Evolutionary conservation across 1,140 invertebrate species (phyloP), one percentile per base, ranked within the genome.

Genomic region (Drosophila gunungcola): DNA sequence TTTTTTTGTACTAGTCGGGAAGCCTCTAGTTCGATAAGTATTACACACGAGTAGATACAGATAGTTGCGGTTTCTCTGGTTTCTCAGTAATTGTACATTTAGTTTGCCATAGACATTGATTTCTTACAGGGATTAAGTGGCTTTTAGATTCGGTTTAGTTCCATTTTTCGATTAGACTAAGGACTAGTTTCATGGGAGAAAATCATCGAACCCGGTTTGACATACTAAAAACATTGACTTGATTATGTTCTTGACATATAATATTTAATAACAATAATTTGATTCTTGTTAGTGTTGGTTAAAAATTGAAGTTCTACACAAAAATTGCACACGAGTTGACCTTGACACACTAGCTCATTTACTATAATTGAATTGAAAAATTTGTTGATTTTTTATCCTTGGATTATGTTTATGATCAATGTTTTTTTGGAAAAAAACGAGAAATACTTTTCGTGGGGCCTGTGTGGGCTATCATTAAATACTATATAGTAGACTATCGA

Each of bases 21-120:
- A 88, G 83, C 83, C 83, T 88, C 83, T 88, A 88, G 84, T 83
- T 88, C 75, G 76, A 72, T 78, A 69, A 74, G 69, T 85, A 80
- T 73, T 85, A 78, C 62, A 78, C 62, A 78, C 65, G 49, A 51
- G 51, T 67, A 78, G 48, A 84, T 84, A 77, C 63, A 72, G 75
- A 88, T 86, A 78, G 70, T 82, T 51, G 81, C 68, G 61, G 55
- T 60, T 58, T 73, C 76, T 21, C 49, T 69, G 55, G 43, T 61
- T 27, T 34, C 16, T 42, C 48, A 29, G 58, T 68, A 68, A 57
- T 82, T 74, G 62, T 83, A 74, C 62, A 77, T 43, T 76, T 63
- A 61, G 52, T 76, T 77, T 77, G 51, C 43, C 49, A 72, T 88
- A 76, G 79, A 88, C 72, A 89, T 62, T 54, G 72, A 85, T 60